phyloP scores from a whole-genome alignment of 2,888 invertebrate species.

The Apamea sordens region DNA sequence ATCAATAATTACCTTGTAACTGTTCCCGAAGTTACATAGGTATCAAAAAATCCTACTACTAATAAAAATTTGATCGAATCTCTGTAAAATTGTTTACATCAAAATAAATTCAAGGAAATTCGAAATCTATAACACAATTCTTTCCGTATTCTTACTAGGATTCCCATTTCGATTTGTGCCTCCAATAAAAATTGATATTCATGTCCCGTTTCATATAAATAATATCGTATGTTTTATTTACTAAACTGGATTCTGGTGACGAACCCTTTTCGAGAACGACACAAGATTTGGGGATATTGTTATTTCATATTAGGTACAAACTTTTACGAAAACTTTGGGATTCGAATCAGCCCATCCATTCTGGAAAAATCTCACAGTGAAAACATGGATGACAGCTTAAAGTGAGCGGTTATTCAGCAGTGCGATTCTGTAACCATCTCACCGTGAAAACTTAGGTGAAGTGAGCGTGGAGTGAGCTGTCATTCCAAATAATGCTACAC shows the following conservation, averaged over 20 bases:
- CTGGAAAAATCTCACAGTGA: too few relatives aligned
- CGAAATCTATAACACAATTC: constrained; percentile 24
- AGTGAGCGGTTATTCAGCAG: too few relatives aligned
- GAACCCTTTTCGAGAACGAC: constrained; percentile 48
- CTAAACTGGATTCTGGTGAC: constrained; percentile 53
- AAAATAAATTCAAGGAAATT: constrained; percentile 16
- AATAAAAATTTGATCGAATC: neutral
- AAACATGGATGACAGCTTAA: too few relatives aligned
- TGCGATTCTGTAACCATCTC: too few relatives aligned
- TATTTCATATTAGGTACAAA: constrained; percentile 23
- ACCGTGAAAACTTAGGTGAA: too few relatives aligned
- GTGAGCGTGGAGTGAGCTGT: too few relatives aligned
- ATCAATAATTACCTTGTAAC: neutral
- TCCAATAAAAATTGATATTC: constrained; percentile 57
- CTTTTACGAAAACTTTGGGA: constrained; percentile 8
- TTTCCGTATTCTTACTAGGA: constrained; percentile 7
- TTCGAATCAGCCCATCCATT: neutral
- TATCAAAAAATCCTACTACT: neutral
- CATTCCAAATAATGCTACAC: too few relatives aligned
- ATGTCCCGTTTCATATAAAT: constrained; percentile 53
- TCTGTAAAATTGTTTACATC: neutral
- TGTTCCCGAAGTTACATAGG: neutral
- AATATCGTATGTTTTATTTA: constrained; percentile 65
- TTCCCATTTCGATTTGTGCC: constrained; percentile 21
- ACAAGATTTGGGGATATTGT: constrained; percentile 44